Evolutionary conservation across 2,113 vertebrate species (phyloP).

Genomic region (Sceloporus undulatus): DNA sequence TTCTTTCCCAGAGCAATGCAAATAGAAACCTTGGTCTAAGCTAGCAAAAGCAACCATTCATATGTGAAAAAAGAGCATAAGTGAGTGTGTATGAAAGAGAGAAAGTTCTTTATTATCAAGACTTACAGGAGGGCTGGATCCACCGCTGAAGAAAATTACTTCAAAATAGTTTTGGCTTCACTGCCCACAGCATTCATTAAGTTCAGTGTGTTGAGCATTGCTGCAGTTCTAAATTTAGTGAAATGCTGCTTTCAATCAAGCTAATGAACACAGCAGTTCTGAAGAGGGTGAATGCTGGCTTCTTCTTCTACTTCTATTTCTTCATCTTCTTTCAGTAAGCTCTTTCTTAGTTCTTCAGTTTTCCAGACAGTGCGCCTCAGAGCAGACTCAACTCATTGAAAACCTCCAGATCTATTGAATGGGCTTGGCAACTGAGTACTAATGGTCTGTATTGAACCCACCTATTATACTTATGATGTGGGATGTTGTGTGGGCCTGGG

Average conservation of each 20-base stretch:
- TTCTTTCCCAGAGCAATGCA: constrained; percentile 27
- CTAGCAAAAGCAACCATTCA: constrained; percentile 48
- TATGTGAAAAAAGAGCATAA: neutral
- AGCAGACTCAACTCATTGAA: constrained; percentile 33
- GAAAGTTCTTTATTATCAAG: constrained; percentile 60
- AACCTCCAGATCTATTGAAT: constrained; percentile 35
- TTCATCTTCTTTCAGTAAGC: constrained; percentile 45
- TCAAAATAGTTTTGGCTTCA: constrained; percentile 72
- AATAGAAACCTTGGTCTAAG: constrained; percentile 22
- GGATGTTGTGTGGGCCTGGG: too few relatives aligned
- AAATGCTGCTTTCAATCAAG: constrained; percentile 67
- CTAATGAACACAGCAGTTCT: constrained; percentile 70
- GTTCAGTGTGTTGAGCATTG: constrained; percentile 63
- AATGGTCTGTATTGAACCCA: too few relatives aligned
- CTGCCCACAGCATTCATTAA: constrained; percentile 71
- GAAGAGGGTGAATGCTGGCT: constrained; percentile 62
- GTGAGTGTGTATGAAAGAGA: constrained; percentile 15
- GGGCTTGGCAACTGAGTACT: neutral
- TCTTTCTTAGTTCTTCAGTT: constrained; percentile 44
- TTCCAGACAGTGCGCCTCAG: neutral
- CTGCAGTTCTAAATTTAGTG: constrained; percentile 69
- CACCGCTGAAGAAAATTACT: constrained; percentile 68
- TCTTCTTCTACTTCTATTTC: constrained; percentile 28
- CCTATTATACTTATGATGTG: too few relatives aligned
- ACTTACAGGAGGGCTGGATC: constrained; percentile 60